Evolutionary conservation across 2,888 invertebrate species (phyloP), one percentile per base, ranked within the genome.

Genomic region (Galerucella nymphaeae): DNA sequence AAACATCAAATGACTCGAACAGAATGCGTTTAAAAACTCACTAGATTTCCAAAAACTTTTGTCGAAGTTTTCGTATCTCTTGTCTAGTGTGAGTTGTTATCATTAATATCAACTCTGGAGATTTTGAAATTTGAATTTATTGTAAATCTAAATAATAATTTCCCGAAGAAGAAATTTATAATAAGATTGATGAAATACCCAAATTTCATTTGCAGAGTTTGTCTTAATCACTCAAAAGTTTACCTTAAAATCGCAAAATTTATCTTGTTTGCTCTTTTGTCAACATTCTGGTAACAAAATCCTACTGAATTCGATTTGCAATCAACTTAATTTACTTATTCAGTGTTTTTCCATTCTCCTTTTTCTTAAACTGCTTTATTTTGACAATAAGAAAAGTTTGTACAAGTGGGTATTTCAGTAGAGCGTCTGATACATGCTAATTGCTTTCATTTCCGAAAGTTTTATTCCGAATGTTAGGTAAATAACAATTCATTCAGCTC

Each of bases 31-130:
- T 84, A 90, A 91, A 79, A 91, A 92, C 82, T 88, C 96, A 82
- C 88, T 92, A 79, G 92, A 94, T 81, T 87, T 96, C 82, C 92
- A 94, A 83, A 87, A 89, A 76, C 96, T 96, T 95, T 89, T 96
- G 81, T 88, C 90, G 78, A 91, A 90, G 84, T 92, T 93, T 83
- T 92, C 92, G 82, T 92, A 93, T 79, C 94, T 95, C 10, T 92
- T 93, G 83, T 90, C 92, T 42, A 91, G 93, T 68, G 94, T 81
- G 93, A 94, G 85, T 88, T 95, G 70, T 91, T 82, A 93, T 95
- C 80, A 91, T 91, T 82, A 93, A 93, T 83, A 91, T 93, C 53
- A 92, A 91, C 41, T 89, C 89, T 58, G 93, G 93, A 77, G 94
- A 95, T 83, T 95, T 95, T 82, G 96, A n/a, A n/a, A n/a, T n/a